Evolutionary conservation across 30 jellyfish, hydroid and myxozoan species (phyloP), one percentile per base, ranked within the genome.

Genomic region (Turritopsis dohrnii): DNA sequence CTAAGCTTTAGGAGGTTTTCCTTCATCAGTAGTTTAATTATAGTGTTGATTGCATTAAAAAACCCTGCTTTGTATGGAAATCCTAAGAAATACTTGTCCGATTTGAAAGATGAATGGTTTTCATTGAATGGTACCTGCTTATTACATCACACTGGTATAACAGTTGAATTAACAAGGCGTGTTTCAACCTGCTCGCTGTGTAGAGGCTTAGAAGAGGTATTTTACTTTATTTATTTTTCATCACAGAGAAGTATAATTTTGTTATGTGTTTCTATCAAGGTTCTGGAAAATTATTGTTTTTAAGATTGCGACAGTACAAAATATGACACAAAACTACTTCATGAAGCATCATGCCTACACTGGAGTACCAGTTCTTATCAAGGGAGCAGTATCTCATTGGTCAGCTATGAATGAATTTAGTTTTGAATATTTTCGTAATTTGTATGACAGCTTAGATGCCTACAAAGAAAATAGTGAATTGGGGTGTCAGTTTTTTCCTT

Each of bases 401-500:
- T 80, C 97, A 29, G 99, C 99, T 0, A 24, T 89, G 84, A 69
- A 81, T 1, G 75, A 66, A 54, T 94, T 94, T 65, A 87, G 89
- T 31, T 89, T 71, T 73, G 53, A 76, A 19, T 94, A 82, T 54
- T 89, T 94, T 65, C 87, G 88, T 77, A 83, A 83, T 17, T 77
- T 94, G 53, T 94, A 94, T 71, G 85, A 66, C 29, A 82, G 76
- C 26, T 81, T 69, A 53, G 96, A 83, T 73, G 97, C 96, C 8
- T 86, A 53, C 53, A 94, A 94, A 9, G 92, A 80, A 25, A 91
- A 85, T 26, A 94, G 87, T 1, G 82, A 82, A 28, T 72, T 77
- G 26, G 80, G 93, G 18, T 92, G 98, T 81, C 97, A 89, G 83
- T 94, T 94, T 73, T 94, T 94, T 72, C 90, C 97, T 24, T 94